Evolutionary conservation across 2,113 vertebrate genomes (phyloP).

Genomic region (Plectropomus leopardus): DNA sequence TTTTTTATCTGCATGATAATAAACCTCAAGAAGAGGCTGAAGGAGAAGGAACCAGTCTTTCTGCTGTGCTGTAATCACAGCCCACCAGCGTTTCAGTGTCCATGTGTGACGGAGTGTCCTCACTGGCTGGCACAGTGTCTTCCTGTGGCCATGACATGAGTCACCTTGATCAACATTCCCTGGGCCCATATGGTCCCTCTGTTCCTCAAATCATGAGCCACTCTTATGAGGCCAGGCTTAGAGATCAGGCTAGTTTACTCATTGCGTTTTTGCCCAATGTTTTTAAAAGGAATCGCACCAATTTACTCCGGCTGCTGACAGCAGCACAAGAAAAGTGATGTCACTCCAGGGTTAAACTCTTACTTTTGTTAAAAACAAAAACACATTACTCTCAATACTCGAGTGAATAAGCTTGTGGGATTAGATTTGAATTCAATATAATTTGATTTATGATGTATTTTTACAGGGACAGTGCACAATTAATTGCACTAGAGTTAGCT

Average conservation of each 20-base stretch:
- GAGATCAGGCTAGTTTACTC: background rate
- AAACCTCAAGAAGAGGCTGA: background rate
- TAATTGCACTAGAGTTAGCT: too few relatives aligned
- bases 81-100: slow-evolving; percentile 46
- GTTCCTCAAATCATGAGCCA: slow-evolving; percentile 53
- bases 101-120: slow-evolving; percentile 44
- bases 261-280: too few relatives aligned
- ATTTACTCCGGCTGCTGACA: too few relatives aligned
- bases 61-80: slow-evolving; percentile 24
- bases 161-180: slow-evolving; percentile 78
- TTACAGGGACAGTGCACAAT: too few relatives aligned
- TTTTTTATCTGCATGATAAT: background rate
- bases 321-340: too few relatives aligned
- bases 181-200: slow-evolving; percentile 75
- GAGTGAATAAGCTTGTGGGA: background rate
- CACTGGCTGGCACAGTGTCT: slow-evolving; percentile 64
- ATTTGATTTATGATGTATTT: too few relatives aligned
- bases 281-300: too few relatives aligned
- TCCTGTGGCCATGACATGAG: slow-evolving; percentile 78
- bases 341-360: background rate
- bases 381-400: background rate
- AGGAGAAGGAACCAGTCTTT: slow-evolving; percentile 28
- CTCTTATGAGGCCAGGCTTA: slow-evolving; percentile 43
- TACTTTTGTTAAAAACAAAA: background rate
- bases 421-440: too few relatives aligned